phyloP scores from a whole-genome alignment of 2,888 invertebrate genomes.

The Coleophora deauratella region DNA sequence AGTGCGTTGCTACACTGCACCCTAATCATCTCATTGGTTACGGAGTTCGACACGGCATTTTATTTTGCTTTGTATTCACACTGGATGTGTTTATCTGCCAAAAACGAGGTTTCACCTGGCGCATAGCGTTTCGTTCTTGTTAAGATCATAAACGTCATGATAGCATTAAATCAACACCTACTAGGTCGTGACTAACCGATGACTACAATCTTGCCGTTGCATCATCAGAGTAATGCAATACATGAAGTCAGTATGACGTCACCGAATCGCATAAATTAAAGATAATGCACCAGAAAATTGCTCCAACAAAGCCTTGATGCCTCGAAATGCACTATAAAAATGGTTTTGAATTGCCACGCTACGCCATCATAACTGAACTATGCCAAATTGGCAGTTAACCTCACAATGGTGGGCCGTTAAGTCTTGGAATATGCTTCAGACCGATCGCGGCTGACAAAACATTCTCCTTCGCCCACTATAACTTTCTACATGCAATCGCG shows the following conservation, averaged over 20 bases:
- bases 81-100: background rate
- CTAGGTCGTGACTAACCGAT: constrained; percentile 6
- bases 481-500: no score
- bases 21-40: constrained; percentile 1
- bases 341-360: constrained; percentile 13
- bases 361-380: constrained; percentile 28
- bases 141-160: background rate
- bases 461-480: background rate
- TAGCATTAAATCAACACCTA: no score
- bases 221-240: constrained; percentile 34
- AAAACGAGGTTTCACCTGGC: background rate
- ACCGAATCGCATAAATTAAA: constrained; percentile 21
- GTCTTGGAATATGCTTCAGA: constrained; percentile 16
- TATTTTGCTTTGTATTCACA: background rate
- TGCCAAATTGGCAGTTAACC: constrained; percentile 41
- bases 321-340: no score
- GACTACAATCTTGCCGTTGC: constrained; percentile 20
- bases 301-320: constrained; percentile 10
- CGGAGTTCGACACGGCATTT: background rate
- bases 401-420: constrained; percentile 17
- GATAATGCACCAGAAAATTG: constrained; percentile 7
- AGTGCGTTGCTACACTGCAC: background rate
- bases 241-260: constrained; percentile 34
- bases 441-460: constrained; percentile 8
- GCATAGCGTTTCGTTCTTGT: no score